These are phyloP conservation scores for Coracopsis vasa DNA, from an alignment of 2,113 vertebrate genomes.

Conservation along the genomic window DNA sequence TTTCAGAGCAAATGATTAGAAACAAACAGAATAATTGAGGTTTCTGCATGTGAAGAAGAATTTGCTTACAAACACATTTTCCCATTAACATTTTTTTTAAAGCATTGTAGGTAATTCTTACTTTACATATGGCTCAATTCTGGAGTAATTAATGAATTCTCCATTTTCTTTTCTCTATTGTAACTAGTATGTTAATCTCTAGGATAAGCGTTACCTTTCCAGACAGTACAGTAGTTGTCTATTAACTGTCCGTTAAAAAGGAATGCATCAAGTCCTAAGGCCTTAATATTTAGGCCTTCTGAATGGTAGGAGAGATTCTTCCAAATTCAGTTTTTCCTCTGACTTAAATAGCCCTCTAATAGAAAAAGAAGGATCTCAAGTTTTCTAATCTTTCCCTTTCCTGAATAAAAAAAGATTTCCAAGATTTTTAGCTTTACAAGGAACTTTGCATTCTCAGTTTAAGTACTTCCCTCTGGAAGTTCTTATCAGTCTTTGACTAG, in stretches of 20 bases:
- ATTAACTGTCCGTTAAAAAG: not conserved
- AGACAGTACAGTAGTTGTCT: not conserved
- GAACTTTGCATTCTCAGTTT: not conserved
- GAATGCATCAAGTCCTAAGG: not conserved
- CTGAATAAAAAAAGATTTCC: not conserved
- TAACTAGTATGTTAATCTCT: not conserved
- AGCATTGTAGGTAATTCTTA: not conserved
- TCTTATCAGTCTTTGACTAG: not conserved
- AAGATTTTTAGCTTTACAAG: not conserved
- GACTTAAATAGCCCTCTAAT: not conserved
- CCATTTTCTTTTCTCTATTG: constrained; percentile 1
- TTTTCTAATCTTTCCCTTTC: not conserved
- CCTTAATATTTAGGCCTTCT: not conserved
- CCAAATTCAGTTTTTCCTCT: not conserved
- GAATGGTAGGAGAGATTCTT: not conserved
- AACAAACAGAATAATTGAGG: not conserved
- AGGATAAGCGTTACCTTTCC: not conserved
- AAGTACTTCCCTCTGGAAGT: not conserved
- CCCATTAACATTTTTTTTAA: not conserved
- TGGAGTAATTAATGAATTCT: not conserved
- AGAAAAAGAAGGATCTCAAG: not conserved
- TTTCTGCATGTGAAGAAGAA: not conserved
- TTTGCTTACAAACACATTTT: not conserved
- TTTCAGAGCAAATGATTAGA: constrained; percentile 20
- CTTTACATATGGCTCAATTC: not conserved